phyloP scores from a whole-genome alignment of 2,797 vertebrate species.

The Atherinosoma microstoma region DNA sequence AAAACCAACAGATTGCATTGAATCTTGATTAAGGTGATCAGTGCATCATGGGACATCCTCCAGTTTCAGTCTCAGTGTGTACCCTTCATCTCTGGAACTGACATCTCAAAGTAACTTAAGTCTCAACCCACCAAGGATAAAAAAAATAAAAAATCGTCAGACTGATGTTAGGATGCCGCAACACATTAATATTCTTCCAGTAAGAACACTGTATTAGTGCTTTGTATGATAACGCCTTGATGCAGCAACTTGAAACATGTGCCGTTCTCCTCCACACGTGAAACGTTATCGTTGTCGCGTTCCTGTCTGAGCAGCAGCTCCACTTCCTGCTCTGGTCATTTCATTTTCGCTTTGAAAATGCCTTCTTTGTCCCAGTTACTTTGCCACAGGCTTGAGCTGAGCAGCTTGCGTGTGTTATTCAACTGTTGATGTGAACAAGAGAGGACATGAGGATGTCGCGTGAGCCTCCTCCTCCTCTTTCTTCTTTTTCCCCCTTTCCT shows the following conservation, averaged over 20 bases:
- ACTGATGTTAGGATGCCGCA: too few relatives aligned
- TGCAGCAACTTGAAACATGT: too few relatives aligned
- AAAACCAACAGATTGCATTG: too few relatives aligned
- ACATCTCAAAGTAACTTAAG: too few relatives aligned
- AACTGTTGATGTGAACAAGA: constrained; percentile 71
- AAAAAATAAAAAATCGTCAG: too few relatives aligned
- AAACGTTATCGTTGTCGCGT: neutral
- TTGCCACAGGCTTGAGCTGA: constrained; percentile 52
- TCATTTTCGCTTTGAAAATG: constrained; percentile 17
- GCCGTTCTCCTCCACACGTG: too few relatives aligned
- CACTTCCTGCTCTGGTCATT: constrained; percentile 16
- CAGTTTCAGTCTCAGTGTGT: too few relatives aligned
- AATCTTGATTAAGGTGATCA: too few relatives aligned
- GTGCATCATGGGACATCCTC: too few relatives aligned
- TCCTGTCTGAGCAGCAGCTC: neutral
- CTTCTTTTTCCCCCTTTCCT: neutral
- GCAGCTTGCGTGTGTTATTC: constrained; percentile 43
- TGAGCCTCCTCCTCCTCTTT: constrained; percentile 59
- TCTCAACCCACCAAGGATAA: too few relatives aligned
- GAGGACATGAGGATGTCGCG: constrained; percentile 64
- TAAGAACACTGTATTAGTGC: neutral
- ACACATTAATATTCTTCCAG: too few relatives aligned
- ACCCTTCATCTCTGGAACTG: too few relatives aligned
- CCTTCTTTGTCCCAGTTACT: constrained; percentile 50
- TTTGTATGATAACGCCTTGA: neutral